phyloP scores from a whole-genome alignment of 64 coral and sea anemone species.

The Porites lutea region DNA sequence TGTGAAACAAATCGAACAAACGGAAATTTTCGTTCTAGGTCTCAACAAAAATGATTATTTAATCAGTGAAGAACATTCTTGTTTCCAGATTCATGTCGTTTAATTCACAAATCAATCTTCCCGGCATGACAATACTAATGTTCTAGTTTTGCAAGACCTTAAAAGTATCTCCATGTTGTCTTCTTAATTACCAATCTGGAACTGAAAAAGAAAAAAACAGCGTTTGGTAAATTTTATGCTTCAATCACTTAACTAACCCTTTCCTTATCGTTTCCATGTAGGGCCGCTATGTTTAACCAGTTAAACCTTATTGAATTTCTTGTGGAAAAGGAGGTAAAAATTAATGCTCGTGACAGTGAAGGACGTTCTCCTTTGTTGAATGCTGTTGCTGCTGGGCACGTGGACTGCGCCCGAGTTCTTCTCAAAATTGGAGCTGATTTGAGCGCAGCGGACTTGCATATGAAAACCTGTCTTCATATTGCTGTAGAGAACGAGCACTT shows the following conservation, averaged over 20 bases:
- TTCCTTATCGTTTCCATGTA: not conserved
- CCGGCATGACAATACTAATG: no score
- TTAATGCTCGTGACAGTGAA: conserved; percentile 63
- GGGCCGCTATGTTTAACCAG: conserved; percentile 62
- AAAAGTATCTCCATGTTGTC: no score
- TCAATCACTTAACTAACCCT: not conserved
- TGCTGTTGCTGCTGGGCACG: conserved; percentile 60
- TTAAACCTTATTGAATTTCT: conserved; percentile 54
- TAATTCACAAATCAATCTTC: no score
- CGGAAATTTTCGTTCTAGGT: no score
- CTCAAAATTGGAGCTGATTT: conserved; percentile 62
- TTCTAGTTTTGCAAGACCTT: no score
- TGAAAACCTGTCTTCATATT: conserved; percentile 89
- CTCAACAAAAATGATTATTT: no score
- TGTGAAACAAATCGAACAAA: no score
- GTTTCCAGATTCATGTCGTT: no score
- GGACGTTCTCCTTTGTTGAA: conserved; percentile 74
- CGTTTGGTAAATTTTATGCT: not conserved
- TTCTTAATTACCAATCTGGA: no score
- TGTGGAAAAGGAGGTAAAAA: conserved; percentile 48
- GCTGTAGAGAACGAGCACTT: conserved; percentile 77
- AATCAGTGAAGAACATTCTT: no score
- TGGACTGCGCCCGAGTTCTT: conserved; percentile 41
- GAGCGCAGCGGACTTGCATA: conserved; percentile 36
- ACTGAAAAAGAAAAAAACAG: no score